A percentile compares a stretch with the other conserved stretches of the same genome.
Conservation (phyloP, 2,888 invertebrate genomes). For the Graphium colonna region DNA sequence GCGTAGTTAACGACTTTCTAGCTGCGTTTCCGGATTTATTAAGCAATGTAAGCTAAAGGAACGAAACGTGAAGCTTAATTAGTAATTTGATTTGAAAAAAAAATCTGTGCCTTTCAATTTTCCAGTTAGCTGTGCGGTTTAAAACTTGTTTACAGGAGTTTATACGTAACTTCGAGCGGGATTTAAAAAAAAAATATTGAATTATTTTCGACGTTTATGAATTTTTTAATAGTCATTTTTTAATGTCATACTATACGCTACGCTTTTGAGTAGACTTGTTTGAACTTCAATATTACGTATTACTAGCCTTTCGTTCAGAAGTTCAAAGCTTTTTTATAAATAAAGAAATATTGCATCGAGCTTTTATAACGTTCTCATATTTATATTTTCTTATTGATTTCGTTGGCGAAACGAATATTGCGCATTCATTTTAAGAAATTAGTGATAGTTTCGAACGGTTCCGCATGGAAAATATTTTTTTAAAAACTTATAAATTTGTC, state of each 20-base stretch:
- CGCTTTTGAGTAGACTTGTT: constrained; percentile 13
- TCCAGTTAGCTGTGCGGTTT: constrained; percentile 29
- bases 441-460: no score
- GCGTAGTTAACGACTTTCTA: constrained; percentile 59
- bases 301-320: constrained; percentile 5
- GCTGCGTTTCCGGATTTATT: constrained; percentile 56
- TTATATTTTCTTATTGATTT: neutral
- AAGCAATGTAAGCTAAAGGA: constrained; percentile 60
- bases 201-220: constrained; percentile 20
- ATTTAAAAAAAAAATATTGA: constrained; percentile 19
- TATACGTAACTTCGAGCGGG: constrained; percentile 22
- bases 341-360: neutral
- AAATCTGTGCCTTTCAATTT: constrained; percentile 47
- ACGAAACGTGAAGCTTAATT: constrained; percentile 62
- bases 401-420: neutral
- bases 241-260: constrained; percentile 19
- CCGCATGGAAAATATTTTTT: no score
- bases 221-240: constrained; percentile 18
- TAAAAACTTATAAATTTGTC: no score
- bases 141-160: constrained; percentile 25
- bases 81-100: constrained; percentile 57
- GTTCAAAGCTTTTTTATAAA: constrained; percentile 7
- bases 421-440: neutral
- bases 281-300: constrained; percentile 8
- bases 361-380: neutral